A percentile compares a stretch with the other conserved stretches of the same genome.
These are phyloP conservation scores for Antheraea assamensis DNA, from an alignment of 2,888 invertebrate species.

Conservation along the genomic window DNA sequence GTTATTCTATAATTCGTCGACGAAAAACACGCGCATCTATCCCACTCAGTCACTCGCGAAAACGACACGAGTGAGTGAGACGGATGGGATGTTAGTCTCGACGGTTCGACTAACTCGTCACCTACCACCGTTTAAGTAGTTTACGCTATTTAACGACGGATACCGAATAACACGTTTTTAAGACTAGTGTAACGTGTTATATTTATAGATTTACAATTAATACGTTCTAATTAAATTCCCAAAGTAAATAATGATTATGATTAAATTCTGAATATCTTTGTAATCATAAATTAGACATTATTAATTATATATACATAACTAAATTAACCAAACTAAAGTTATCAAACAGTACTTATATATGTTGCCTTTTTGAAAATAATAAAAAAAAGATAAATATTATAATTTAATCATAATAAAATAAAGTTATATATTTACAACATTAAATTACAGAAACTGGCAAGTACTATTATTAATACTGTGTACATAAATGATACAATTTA, in stretches of 20 bases:
- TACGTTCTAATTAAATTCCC: slow-evolving; percentile 32
- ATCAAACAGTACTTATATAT: slow-evolving; percentile 38
- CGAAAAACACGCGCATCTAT: neutral
- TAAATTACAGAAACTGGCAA: slow-evolving; percentile 71
- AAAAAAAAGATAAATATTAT: slow-evolving; percentile 52
- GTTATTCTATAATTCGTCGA: neutral
- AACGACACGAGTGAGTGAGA: neutral
- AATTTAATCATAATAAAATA: slow-evolving; percentile 31
- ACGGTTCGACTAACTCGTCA: neutral
- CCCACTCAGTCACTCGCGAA: neutral
- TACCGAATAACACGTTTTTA: slow-evolving; percentile 45
- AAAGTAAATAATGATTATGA: slow-evolving; percentile 46
- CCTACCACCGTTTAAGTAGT: slow-evolving; percentile 1
- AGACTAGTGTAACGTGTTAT: slow-evolving; percentile 56
- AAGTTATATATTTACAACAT: slow-evolving; percentile 62
- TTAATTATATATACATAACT: slow-evolving; percentile 29
- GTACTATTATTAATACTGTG: slow-evolving; percentile 79
- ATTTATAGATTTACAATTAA: slow-evolving; percentile 41
- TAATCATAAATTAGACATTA: slow-evolving; percentile 32
- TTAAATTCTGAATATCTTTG: slow-evolving; percentile 36
- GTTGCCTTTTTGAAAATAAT: slow-evolving; percentile 36
- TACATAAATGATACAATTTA: slow-evolving; percentile 62
- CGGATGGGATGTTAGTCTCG: neutral
- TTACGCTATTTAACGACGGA: slow-evolving; percentile 38
- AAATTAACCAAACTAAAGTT: slow-evolving; percentile 37